Conservation (phyloP, 2,797 vertebrate genomes). For the Typhlichthys eigenmanni region DNA sequence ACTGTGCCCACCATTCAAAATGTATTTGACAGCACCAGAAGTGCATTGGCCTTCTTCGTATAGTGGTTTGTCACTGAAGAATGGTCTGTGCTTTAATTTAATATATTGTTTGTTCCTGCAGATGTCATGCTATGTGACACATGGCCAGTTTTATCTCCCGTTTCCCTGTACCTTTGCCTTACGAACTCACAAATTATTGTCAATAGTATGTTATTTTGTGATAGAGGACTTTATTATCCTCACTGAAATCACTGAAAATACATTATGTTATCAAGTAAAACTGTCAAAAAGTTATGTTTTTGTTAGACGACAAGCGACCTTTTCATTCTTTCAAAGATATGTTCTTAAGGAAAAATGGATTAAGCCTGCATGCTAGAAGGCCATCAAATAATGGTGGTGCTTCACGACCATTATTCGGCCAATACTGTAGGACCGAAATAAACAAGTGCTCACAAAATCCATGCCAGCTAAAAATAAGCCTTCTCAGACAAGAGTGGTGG, state of each 20-base stretch:
- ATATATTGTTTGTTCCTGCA: conserved; percentile 3
- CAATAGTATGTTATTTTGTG: background rate
- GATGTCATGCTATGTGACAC: conserved; percentile 12
- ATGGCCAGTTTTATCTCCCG: conserved; percentile 3
- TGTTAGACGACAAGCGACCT: conserved; percentile 37
- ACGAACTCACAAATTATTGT: background rate
- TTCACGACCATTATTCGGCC: conserved; percentile 60
- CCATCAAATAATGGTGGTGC: conserved; percentile 69
- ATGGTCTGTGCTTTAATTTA: conserved; percentile 21
- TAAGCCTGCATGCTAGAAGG: conserved; percentile 53
- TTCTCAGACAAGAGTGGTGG: conserved; percentile 69
- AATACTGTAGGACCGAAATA: conserved; percentile 67
- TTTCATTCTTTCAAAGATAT: conserved; percentile 46
- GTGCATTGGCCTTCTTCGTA: background rate
- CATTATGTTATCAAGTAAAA: conserved; percentile 27
- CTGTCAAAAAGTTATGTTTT: conserved; percentile 32
- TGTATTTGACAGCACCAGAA: background rate
- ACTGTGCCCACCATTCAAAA: background rate
- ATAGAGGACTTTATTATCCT: background rate
- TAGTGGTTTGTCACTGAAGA: conserved; percentile 26
- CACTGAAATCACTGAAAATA: conserved; percentile 4
- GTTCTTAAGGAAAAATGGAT: conserved; percentile 63
- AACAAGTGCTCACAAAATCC: conserved; percentile 76
- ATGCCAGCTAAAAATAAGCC: conserved; percentile 76
- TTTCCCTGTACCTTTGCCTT: background rate